Percentiles rank a stretch among this genome's conserved stretches.
Evolutionary conservation across 2,113 vertebrate genomes (phyloP).

Genomic region (Mungos mungo): DNA sequence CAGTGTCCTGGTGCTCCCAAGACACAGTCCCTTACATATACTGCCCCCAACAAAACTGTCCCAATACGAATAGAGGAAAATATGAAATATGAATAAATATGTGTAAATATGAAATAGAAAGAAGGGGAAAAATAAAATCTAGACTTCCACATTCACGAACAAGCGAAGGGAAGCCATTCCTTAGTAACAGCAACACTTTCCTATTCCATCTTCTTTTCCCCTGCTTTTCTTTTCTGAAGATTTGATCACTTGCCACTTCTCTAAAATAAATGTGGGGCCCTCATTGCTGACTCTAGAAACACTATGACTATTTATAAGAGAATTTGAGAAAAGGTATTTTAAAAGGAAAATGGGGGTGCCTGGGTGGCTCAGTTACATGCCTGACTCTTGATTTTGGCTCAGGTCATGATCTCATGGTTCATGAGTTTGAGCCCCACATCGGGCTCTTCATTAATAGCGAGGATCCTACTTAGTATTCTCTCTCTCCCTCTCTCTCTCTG

Average conservation of each 20-base stretch:
- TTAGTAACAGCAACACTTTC: neutral
- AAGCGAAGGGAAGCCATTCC: neutral
- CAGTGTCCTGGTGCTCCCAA: neutral
- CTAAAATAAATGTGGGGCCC: neutral
- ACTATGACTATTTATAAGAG: neutral
- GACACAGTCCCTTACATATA: neutral
- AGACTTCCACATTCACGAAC: neutral
- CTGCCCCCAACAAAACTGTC: conserved; percentile 6
- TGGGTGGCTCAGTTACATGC: too few species aligned
- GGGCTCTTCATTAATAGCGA: too few species aligned
- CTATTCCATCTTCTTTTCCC: conserved; percentile 15
- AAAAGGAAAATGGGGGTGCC: neutral
- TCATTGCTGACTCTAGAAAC: neutral
- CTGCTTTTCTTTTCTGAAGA: conserved; percentile 29
- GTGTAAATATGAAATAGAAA: neutral
- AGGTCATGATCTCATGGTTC: too few species aligned
- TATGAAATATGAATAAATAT: neutral
- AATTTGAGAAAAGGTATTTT: neutral
- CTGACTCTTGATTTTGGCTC: too few species aligned
- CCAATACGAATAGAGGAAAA: neutral
- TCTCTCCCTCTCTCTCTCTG: too few species aligned
- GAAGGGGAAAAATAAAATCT: neutral
- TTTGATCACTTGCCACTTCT: conserved; percentile 36
- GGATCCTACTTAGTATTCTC: too few species aligned
- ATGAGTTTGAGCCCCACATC: too few species aligned